Evolutionary conservation across 1,140 invertebrate species (phyloP).

Genomic region (Rhagoletis zephyria): DNA sequence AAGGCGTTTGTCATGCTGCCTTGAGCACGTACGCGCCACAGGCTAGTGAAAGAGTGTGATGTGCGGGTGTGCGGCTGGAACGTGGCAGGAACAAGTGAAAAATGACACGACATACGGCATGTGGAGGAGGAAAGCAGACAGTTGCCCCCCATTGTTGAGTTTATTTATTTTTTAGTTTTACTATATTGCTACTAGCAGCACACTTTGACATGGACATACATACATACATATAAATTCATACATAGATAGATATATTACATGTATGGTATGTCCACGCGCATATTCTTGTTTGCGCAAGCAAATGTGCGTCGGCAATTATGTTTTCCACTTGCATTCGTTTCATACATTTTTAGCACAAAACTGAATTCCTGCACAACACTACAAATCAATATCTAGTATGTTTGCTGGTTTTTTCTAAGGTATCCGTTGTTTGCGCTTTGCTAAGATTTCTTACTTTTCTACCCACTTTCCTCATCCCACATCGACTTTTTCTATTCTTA

Average conservation of each 20-base stretch:
- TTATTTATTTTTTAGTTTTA: neutral
- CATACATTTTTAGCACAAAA: neutral
- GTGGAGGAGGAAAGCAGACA: conserved; percentile 40
- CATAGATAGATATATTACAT: neutral
- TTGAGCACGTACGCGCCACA: conserved; percentile 19
- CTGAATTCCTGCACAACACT: conserved; percentile 18
- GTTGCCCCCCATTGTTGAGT: neutral
- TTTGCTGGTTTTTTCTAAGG: conserved; percentile 39
- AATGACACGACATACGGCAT: conserved; percentile 65
- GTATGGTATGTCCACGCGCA: neutral
- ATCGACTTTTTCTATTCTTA: neutral
- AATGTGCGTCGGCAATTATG: conserved; percentile 34
- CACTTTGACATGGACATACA: neutral
- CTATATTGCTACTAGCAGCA: neutral
- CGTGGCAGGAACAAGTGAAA: conserved; percentile 62
- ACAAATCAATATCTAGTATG: conserved; percentile 19
- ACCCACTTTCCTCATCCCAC: neutral
- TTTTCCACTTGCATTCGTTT: neutral
- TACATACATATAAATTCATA: neutral
- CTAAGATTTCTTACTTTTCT: neutral
- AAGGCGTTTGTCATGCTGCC: conserved; percentile 57
- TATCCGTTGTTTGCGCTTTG: conserved; percentile 30
- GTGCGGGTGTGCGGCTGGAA: neutral
- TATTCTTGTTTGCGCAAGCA: too few species aligned
- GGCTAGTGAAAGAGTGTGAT: neutral